These are phyloP conservation scores for Poeciliopsis infans DNA, from an alignment of 2,797 vertebrate genomes.

Conservation along the genomic window DNA sequence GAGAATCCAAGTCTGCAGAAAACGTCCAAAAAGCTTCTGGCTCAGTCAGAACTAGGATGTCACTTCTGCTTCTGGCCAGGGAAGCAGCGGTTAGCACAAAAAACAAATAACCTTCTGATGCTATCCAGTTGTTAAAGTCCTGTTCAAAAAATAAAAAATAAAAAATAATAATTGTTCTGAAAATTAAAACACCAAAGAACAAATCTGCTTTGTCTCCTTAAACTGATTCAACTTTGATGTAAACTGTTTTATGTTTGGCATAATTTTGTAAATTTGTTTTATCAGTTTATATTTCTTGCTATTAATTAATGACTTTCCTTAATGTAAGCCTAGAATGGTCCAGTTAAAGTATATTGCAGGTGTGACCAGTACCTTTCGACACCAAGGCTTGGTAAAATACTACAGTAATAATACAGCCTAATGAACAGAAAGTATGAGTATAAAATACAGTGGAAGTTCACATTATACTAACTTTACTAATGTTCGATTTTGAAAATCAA, in stretches of 20 bases:
- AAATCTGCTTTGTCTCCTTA: background rate
- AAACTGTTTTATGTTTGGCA: background rate
- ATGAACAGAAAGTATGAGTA: background rate
- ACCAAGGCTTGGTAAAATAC: background rate
- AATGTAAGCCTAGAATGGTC: background rate
- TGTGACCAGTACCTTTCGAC: background rate
- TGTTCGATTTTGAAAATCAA: background rate
- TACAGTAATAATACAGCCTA: background rate
- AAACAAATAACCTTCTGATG: background rate
- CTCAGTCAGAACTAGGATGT: background rate
- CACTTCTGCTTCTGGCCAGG: background rate
- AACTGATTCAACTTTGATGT: background rate
- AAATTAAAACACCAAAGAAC: background rate
- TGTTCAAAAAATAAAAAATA: background rate
- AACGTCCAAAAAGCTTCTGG: background rate
- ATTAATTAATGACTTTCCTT: no score
- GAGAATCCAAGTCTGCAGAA: background rate
- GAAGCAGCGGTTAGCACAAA: background rate
- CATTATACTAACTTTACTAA: background rate
- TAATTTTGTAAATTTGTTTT: background rate
- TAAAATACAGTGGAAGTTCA: background rate
- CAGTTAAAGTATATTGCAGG: background rate
- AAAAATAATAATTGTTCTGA: background rate
- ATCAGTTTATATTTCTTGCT: background rate
- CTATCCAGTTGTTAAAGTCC: background rate